Base-by-base conservation (phyloP, 1,140 invertebrate genomes). In the Pachyrhynchus sulphureomaculatus region DNA sequence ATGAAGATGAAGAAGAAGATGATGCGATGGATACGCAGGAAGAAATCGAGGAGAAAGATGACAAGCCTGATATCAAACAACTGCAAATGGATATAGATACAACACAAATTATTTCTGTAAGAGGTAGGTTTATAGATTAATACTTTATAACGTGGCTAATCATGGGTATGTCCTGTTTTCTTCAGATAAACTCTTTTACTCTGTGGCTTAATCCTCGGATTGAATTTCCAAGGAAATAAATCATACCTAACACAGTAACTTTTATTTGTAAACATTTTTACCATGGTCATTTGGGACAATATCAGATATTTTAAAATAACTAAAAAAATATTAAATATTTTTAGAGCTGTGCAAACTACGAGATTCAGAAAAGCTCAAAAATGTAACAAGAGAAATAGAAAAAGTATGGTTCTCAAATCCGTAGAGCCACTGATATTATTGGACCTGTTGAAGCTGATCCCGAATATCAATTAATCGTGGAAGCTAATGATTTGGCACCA, bases 361-460 rank as follows among this genome's bases (percentile, higher is more conserved):
- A 42, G 87, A 95, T 75, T 93, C 90, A 0, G 80, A 86, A 8
- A 81, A 87, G 54, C 75, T 97, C 6, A 79, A 83, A 66, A 82
- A 85, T 66, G 83, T 95, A 8, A 85, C 96, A 68, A 76, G 79
- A 13, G 83, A 92, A 72, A 92, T 97, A 52, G 86, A 91, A 67
- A n/a, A 81, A 85, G 52, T 92, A 89, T 75, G 84, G 82, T 66
- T 81, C 83, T 48, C 83, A 86, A 60, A 78, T 82, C 41, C 81
- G 90, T 64, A 88, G 83, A 58, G 82, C 86, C 20, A 81, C 84
- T 37, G 88, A 92, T 70, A 87, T 92, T 62, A 80, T 89, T 42
- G 95, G 95, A n/a, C 91, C 93, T 8, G 91, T 97, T 34, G 95
- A 98, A 78, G 88, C 90, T 6, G 94, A 98, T 82, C 93, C 95